phyloP scores from a whole-genome alignment of 2,113 vertebrate species.

The Tamias sibiricus region DNA sequence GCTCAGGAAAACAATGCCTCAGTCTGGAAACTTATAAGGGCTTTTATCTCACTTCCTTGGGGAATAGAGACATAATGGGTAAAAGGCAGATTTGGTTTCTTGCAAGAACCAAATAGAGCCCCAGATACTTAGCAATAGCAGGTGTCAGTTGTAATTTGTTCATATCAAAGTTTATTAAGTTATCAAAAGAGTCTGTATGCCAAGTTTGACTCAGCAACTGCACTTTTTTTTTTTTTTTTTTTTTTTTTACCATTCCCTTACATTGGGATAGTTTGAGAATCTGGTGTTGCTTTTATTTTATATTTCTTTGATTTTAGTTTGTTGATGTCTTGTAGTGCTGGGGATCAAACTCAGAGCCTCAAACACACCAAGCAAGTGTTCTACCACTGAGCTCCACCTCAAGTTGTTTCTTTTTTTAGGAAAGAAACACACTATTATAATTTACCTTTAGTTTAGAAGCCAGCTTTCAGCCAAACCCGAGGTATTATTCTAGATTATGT shows the following conservation, averaged over 20 bases:
- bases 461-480: not conserved
- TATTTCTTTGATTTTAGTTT: not conserved
- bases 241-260: not conserved
- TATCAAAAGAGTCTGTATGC: not conserved
- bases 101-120: not conserved
- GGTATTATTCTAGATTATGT: not conserved
- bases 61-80: not conserved
- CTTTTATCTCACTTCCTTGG: constrained; percentile 46
- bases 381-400: no score
- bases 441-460: not conserved
- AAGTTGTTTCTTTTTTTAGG: no score
- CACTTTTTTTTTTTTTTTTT: no score
- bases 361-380: no score
- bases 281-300: not conserved
- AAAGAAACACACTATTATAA: not conserved
- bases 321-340: not conserved
- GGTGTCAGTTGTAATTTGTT: not conserved
- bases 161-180: constrained; percentile 7
- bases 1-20: constrained; percentile 38
- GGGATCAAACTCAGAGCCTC: not conserved
- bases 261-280: not conserved
- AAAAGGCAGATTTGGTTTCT: not conserved
- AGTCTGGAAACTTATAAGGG: not conserved
- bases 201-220: not conserved
- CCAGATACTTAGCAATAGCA: not conserved